phyloP scores from a whole-genome alignment of 1,140 invertebrate genomes.

The Aphidius gifuensis region DNA sequence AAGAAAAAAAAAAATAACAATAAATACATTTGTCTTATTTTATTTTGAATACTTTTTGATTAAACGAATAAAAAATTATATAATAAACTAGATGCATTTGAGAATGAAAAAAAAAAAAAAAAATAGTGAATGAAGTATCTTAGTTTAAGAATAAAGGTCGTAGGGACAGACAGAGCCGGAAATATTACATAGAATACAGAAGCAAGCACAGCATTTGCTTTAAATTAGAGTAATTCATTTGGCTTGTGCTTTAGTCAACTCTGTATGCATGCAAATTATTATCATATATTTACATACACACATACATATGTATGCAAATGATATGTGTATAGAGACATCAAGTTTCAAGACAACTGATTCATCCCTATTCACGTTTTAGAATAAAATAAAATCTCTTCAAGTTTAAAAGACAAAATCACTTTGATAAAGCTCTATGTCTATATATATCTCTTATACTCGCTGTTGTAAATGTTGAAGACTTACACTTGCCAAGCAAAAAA shows the following conservation, averaged over 20 bases:
- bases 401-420: too few relatives aligned
- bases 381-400: too few relatives aligned
- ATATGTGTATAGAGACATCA: not conserved
- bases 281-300: slow-evolving; percentile 5
- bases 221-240: slow-evolving; percentile 21
- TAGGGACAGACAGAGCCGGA: slow-evolving; percentile 2
- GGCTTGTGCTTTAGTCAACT: not conserved
- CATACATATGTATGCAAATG: not conserved
- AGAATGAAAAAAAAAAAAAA: too few relatives aligned
- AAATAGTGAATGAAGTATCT: not conserved
- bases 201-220: not conserved
- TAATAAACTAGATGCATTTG: too few relatives aligned
- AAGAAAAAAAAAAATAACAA: too few relatives aligned
- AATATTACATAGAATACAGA: slow-evolving; percentile 17
- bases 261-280: not conserved
- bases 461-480: too few relatives aligned
- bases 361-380: not conserved
- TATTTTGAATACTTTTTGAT: too few relatives aligned
- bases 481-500: too few relatives aligned
- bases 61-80: too few relatives aligned
- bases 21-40: too few relatives aligned
- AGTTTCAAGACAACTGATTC: not conserved
- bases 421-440: too few relatives aligned
- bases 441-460: too few relatives aligned
- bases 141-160: not conserved